Conservation (phyloP, 1,140 invertebrate genomes). For the Scaptomyza hsui region DNA sequence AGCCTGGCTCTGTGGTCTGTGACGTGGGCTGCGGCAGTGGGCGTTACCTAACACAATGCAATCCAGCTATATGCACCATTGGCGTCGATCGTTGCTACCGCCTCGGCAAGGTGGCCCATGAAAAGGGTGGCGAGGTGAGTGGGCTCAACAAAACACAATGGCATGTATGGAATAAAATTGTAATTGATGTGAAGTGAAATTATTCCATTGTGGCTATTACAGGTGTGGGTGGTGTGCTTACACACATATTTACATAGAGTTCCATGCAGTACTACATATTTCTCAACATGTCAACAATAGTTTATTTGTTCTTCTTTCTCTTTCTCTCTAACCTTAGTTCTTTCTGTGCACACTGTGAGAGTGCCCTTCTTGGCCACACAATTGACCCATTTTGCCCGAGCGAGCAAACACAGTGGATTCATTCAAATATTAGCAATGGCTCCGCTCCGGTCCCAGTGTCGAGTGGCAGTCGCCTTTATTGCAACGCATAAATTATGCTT, state of each 20-base stretch:
- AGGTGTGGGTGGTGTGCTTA: constrained; percentile 22
- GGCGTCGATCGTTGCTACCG: constrained; percentile 94
- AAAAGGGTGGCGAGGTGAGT: constrained; percentile 91
- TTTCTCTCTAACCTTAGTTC: background rate
- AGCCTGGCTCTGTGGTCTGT: constrained; percentile 95
- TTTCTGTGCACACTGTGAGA: background rate
- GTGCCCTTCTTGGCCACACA: constrained; percentile 53
- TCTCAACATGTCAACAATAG: constrained; percentile 9
- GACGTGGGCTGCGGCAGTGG: constrained; percentile 98
- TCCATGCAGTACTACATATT: background rate
- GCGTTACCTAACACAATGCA: constrained; percentile 93
- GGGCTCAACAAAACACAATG: background rate
- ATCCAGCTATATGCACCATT: constrained; percentile 92
- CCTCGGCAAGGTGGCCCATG: constrained; percentile 91
- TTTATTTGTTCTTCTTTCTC: constrained; percentile 6
- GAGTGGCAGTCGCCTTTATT: constrained; percentile 52
- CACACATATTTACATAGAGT: background rate
- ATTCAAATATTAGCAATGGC: constrained; percentile 36
- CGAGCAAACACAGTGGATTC: constrained; percentile 42
- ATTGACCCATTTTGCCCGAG: constrained; percentile 70
- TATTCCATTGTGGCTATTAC: constrained; percentile 3
- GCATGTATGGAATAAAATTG: constrained; percentile 15
- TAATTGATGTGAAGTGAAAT: constrained; percentile 57
- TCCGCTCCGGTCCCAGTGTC: constrained; percentile 7
- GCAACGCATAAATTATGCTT: constrained; percentile 73